Conservation (phyloP, 1,140 invertebrate genomes). For the Ips nitidus region DNA sequence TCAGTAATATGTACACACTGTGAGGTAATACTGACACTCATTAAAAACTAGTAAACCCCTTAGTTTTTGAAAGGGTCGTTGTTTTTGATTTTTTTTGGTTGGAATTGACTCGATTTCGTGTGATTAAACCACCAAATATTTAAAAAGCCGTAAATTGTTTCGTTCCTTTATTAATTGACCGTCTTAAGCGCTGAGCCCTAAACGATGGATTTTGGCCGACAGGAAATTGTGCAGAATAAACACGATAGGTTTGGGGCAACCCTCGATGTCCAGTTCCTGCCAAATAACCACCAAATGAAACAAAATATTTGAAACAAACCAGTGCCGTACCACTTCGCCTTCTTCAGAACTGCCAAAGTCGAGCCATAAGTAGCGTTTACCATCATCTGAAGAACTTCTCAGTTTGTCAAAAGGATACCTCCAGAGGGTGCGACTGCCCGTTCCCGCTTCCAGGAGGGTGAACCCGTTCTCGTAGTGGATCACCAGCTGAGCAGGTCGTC, state of each 20-base stretch:
- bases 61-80: too few relatives aligned
- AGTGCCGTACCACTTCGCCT: conserved; percentile 76
- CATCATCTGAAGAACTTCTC: conserved; percentile 92
- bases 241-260: conserved; percentile 95
- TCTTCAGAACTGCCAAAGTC: conserved; percentile 88
- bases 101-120: too few relatives aligned
- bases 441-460: conserved; percentile 66
- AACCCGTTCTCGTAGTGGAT: conserved; percentile 90
- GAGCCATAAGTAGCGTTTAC: conserved; percentile 84
- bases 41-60: too few relatives aligned
- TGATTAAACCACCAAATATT: too few relatives aligned
- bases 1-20: too few relatives aligned
- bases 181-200: conserved; percentile 72
- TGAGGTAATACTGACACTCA: too few relatives aligned
- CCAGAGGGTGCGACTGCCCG: conserved; percentile 73
- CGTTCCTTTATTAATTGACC: too few relatives aligned
- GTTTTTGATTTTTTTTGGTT: too few relatives aligned
- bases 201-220: conserved; percentile 91
- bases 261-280: conserved; percentile 94
- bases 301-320: background rate
- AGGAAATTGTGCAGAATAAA: conserved; percentile 98
- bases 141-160: too few relatives aligned
- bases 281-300: conserved; percentile 43
- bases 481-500: conserved; percentile 77
- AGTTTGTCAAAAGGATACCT: conserved; percentile 91